A percentile compares a stretch with the other conserved stretches of the same genome.
These are phyloP conservation scores for Danio choprae DNA, from an alignment of 2,797 vertebrate species.

Conservation along the genomic window DNA sequence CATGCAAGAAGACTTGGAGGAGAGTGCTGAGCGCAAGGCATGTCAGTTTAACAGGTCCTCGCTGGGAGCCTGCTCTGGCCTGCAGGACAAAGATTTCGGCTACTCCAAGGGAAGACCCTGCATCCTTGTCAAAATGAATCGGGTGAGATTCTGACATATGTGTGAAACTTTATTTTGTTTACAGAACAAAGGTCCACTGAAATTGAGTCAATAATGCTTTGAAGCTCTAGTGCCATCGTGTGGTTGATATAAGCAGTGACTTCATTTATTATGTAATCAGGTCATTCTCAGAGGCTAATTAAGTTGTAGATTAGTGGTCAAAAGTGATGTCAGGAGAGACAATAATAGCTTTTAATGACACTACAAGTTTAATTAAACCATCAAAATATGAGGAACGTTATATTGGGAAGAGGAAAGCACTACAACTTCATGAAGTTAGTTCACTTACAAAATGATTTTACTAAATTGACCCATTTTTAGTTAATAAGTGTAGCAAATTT, in stretches of 20 bases:
- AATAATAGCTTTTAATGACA: too few species aligned
- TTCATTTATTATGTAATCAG: neutral
- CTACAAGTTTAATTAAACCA: too few species aligned
- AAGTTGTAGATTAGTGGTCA: neutral
- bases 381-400: too few species aligned
- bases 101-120: slow-evolving; percentile 92
- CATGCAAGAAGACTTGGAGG: slow-evolving; percentile 86
- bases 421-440: too few species aligned
- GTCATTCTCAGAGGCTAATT: neutral
- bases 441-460: too few species aligned
- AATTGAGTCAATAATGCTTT: neutral
- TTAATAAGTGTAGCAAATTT: too few species aligned
- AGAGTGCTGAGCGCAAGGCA: slow-evolving; percentile 87
- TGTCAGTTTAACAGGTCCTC: slow-evolving; percentile 95
- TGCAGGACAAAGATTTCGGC: slow-evolving; percentile 87
- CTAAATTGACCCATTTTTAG: too few species aligned
- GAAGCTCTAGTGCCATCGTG: slow-evolving; percentile 64
- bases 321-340: too few species aligned
- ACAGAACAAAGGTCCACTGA: neutral
- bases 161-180: neutral
- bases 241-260: slow-evolving; percentile 55
- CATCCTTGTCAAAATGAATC: slow-evolving; percentile 94
- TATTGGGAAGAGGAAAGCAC: too few species aligned
- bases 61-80: slow-evolving; percentile 91
- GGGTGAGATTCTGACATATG: slow-evolving; percentile 77